phyloP scores from a whole-genome alignment of 2,797 vertebrate species.

The Onychomys torridus region DNA sequence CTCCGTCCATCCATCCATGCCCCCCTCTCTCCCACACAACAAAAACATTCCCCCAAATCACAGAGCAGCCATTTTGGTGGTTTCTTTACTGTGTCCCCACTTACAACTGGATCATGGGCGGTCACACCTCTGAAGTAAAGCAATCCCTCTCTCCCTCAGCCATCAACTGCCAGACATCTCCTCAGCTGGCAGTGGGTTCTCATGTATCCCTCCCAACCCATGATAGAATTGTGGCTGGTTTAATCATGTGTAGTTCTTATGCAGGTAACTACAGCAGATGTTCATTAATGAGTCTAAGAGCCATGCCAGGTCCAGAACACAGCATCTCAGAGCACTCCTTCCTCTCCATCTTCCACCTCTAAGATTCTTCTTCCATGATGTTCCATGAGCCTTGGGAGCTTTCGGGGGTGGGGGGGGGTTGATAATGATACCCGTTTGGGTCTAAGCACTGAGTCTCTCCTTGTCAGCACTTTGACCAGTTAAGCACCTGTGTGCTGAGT shows the following conservation, averaged over 20 bases:
- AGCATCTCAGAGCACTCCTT: not conserved
- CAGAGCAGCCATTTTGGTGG: not conserved
- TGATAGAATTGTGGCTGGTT: not conserved
- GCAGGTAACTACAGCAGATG: not conserved
- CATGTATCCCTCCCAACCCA: not conserved
- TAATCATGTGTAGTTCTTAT: not conserved
- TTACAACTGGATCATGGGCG: not conserved
- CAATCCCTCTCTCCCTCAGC: not conserved
- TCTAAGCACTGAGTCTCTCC: not conserved
- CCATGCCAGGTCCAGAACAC: not conserved
- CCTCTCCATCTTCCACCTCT: too few species aligned
- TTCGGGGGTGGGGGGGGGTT: too few species aligned
- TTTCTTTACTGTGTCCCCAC: not conserved
- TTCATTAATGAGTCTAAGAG: not conserved
- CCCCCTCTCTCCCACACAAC: not conserved
- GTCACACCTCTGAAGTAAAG: not conserved
- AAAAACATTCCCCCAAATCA: not conserved
- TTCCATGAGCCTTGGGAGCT: not conserved
- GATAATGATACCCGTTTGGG: not conserved
- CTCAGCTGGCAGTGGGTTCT: not conserved
- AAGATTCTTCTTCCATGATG: not conserved
- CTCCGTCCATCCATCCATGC: too few species aligned
- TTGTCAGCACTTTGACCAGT: not conserved
- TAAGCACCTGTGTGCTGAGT: not conserved
- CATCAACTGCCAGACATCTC: not conserved